Evolutionary conservation across 2,888 invertebrate species (phyloP).

Genomic region (Cloeon dipterum): DNA sequence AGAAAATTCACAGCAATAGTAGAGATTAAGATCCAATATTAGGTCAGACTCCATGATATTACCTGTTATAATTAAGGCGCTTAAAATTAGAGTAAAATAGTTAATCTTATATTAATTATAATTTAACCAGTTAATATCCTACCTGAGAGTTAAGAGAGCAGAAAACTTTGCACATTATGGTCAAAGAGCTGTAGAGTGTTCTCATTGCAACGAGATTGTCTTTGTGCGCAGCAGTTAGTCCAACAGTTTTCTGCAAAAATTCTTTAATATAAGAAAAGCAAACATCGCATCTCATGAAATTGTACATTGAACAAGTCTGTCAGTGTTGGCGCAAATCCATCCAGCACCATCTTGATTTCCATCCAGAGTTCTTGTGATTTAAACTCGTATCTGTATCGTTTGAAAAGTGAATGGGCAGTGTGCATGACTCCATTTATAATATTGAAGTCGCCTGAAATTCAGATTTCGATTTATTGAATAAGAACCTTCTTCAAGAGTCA

Average conservation of each 20-base stretch:
- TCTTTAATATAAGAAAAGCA: background rate
- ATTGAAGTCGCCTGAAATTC: constrained; percentile 59
- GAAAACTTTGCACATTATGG: constrained; percentile 83
- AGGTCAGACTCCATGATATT: no score
- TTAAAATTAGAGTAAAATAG: no score
- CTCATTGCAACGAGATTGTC: constrained; percentile 58
- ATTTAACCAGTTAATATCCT: constrained; percentile 9
- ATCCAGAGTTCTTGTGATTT: constrained; percentile 87
- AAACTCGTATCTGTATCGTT: constrained; percentile 85
- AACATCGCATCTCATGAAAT: constrained; percentile 4
- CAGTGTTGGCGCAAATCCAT: constrained; percentile 78
- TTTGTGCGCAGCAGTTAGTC: constrained; percentile 50
- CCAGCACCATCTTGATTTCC: constrained; percentile 91
- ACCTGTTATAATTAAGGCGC: no score
- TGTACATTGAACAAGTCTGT: constrained; percentile 72
- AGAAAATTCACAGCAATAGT: no score
- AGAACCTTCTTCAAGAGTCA: no score
- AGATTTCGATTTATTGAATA: constrained; percentile 3
- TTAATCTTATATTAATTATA: background rate
- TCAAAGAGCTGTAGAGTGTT: constrained; percentile 71
- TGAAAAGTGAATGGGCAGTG: constrained; percentile 92
- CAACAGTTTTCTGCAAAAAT: constrained; percentile 49
- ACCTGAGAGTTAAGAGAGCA: constrained; percentile 88
- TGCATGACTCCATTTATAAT: constrained; percentile 84
- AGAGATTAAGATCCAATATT: no score